phyloP scores from a whole-genome alignment of 2,113 vertebrate species.

The Phaethon lepturus region DNA sequence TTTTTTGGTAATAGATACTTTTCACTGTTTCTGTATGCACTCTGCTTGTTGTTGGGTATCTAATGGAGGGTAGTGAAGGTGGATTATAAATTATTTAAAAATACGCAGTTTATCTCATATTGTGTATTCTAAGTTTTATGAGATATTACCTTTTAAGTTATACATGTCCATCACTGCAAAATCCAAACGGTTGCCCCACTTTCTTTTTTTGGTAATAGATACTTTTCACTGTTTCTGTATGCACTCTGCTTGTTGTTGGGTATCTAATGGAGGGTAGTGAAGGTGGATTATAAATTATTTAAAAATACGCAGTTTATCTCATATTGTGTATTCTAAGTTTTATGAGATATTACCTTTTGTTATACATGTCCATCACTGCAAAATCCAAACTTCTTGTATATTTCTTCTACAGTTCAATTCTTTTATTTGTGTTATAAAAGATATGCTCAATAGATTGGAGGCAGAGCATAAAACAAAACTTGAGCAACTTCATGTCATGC shows the following conservation, averaged over 20 bases:
- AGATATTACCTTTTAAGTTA: not conserved
- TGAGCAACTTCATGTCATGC: slow-evolving; percentile 96
- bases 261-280: not conserved
- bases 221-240: not conserved
- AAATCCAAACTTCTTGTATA: not conserved
- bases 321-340: not conserved
- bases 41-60: not conserved
- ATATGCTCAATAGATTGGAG: slow-evolving; percentile 95
- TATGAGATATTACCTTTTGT: not conserved
- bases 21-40: not conserved
- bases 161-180: not conserved
- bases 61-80: not conserved
- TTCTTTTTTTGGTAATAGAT: not conserved
- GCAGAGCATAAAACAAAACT: slow-evolving; percentile 96
- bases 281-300: not conserved
- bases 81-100: not conserved
- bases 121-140: not conserved
- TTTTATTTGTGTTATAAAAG: slow-evolving; percentile 95
- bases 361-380: not conserved
- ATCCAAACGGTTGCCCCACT: not conserved
- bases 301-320: not conserved
- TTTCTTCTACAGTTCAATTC: slow-evolving; percentile 92
- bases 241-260: not conserved
- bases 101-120: not conserved
- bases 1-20: not conserved